Evolutionary conservation across 2,888 invertebrate genomes (phyloP).

Genomic region (Mongoloraphidia duomilia): DNA sequence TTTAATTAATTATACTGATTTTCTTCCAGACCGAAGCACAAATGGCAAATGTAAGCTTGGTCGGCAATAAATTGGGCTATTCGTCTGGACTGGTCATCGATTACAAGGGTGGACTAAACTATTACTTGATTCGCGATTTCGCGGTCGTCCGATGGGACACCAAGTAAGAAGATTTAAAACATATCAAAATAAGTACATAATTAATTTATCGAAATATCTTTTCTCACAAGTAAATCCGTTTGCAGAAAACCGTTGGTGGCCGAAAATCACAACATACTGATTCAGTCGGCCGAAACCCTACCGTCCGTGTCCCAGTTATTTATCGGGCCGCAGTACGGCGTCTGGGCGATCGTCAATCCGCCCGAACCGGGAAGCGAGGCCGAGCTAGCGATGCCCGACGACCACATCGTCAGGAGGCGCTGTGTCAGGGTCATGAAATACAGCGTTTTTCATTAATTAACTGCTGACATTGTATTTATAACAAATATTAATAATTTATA

Average conservation of each 20-base stretch:
- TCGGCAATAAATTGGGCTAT: conserved; percentile 30
- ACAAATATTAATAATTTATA: too few relatives aligned
- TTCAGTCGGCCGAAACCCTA: conserved; percentile 23
- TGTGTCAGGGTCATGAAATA: too few relatives aligned
- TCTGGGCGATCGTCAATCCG: conserved; percentile 25
- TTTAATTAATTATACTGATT: conserved; percentile 7
- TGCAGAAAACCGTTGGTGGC: conserved; percentile 23
- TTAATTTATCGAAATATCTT: not conserved
- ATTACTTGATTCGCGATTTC: conserved; percentile 30
- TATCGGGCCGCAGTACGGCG: conserved; percentile 20
- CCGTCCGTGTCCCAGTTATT: conserved; percentile 25
- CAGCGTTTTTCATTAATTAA: too few relatives aligned
- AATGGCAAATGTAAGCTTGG: conserved; percentile 16
- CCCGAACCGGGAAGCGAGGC: too few relatives aligned
- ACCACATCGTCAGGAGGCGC: too few relatives aligned
- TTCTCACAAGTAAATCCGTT: not conserved
- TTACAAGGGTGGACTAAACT: conserved; percentile 28
- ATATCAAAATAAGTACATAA: not conserved
- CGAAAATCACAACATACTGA: conserved; percentile 24
- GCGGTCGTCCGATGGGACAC: conserved; percentile 32
- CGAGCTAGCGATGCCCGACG: too few relatives aligned
- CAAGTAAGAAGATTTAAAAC: conserved; percentile 18
- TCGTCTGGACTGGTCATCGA: conserved; percentile 30
- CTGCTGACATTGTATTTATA: too few relatives aligned
- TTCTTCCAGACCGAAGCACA: conserved; percentile 7